Evolutionary conservation across 2,888 invertebrate genomes (phyloP), one percentile per base, ranked within the genome.

Genomic region (Rhyacophila evoluta): DNA sequence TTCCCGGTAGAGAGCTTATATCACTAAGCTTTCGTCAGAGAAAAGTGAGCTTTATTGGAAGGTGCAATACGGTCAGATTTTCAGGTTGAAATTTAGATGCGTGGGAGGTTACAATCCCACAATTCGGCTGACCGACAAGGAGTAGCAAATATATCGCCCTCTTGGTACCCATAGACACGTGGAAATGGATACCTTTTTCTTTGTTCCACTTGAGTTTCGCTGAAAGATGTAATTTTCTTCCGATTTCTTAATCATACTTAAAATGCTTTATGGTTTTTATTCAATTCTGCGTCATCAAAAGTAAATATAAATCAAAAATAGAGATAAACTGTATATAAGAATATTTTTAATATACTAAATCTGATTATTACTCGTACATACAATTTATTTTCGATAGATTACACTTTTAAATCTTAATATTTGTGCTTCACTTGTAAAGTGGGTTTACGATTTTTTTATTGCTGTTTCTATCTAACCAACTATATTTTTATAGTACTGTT

Each of bases 161-260:
- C 55, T 25, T 25, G 55, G 19, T 55, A 55, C 55, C 19, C 55
- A 55, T 55, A 55, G 55, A 55, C 55, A 55, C 55, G 55, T 55
- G 55, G 19, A 55, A 55, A 55, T 55, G 55, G 55, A 55, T 55
- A 55, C 55, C 19, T 55, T 55, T 55, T 55, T 8, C 55, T 55
- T 55, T 55, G 55, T 55, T 55, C 55, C 55, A 55, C 55, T 55
- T 15, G 19, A 55, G 55, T 55, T 19, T 25, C 19, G 25, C 29
- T 33, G 29, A 19, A 55, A 55, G 55, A 55, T 55, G 25, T 55
- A 19, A 55, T 6, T 19, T 19, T 10, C 55, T 55, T 55, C 25
- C 15, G 55, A 55, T 55, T 55, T 55, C 19, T 19, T 55, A 55
- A 55, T 55, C 55, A 55, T 25, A 55, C 55, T 55, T 55, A 25